Evolutionary conservation across 2,888 invertebrate genomes (phyloP), one percentile per base, ranked within the genome.

Genomic region (Mimachlamys varia): DNA sequence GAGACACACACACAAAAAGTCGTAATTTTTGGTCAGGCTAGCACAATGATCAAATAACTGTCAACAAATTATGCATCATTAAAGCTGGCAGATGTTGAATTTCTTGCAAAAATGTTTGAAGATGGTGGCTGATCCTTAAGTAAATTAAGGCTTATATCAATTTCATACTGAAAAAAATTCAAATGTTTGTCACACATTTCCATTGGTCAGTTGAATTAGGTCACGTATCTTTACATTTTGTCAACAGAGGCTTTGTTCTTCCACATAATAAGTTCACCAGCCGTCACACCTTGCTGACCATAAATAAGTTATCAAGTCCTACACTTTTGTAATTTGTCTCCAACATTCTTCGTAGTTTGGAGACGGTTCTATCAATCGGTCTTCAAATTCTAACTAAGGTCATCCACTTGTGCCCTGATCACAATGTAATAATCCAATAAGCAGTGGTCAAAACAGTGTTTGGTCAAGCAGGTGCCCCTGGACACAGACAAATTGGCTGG

Each of bases 391-490:
- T 27, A 33, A 7, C 44, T 53, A 19, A 53, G 53, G 13, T 17
- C 12, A 76, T 33, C 10, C 7, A 33, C 15, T 27, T 53, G 12
- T 53, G 13, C 76, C 76, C 76, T 33, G 27, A 0, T 5, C 62
- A 19, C n/a, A 19, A 62, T 22, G 15, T 62, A 22, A n/a, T 76
- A 27, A 76, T 76, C 76, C 76, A 27, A 27, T 76, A 15, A 76
- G 27, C 33, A 76, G 33, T 27, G 7, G 76, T 76, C 76, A 27
- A 76, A 58, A 58, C 22, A 58, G 58, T 33, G 0, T 15, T 53
- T 33, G 76, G 76, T 76, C 76, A 76, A 76, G 76, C 27, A 76
- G 27, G 33, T 76, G 76, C 76, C 76, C 76, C 53, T 53, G 13
- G 53, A 53, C 53, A 53, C 53, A 53, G 19, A 44, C 44, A 44